phyloP scores from a whole-genome alignment of 2,797 vertebrate genomes.

The Gastrophryne carolinensis region DNA sequence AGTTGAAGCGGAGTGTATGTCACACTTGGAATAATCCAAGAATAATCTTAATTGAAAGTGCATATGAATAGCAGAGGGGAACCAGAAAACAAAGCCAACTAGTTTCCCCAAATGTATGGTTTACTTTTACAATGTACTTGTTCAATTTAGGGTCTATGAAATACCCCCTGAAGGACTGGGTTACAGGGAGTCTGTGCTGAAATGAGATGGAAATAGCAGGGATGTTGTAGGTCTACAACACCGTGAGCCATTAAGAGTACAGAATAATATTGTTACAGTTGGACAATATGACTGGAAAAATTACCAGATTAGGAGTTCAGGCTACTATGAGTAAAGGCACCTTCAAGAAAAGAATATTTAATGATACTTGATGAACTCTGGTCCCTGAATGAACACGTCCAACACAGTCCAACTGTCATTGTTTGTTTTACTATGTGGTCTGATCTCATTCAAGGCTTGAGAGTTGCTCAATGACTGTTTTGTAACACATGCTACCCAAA shows the following conservation, averaged over 20 bases:
- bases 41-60: too few relatives aligned
- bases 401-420: not conserved
- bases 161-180: too few relatives aligned
- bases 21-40: too few relatives aligned
- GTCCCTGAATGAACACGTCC: not conserved
- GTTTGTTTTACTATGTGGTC: conserved; percentile 7
- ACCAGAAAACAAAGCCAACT: too few relatives aligned
- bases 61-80: too few relatives aligned
- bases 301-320: not conserved
- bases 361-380: not conserved
- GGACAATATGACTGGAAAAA: not conserved
- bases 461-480: conserved; percentile 6
- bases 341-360: not conserved
- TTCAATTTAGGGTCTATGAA: too few relatives aligned
- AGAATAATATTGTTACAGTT: not conserved
- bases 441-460: not conserved
- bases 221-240: too few relatives aligned
- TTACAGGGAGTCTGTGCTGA: too few relatives aligned
- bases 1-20: too few relatives aligned
- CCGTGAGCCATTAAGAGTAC: not conserved
- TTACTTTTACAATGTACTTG: too few relatives aligned
- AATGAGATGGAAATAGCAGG: too few relatives aligned
- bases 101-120: too few relatives aligned
- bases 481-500: not conserved
- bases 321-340: not conserved